phyloP scores from a whole-genome alignment of 1,140 invertebrate genomes.

The Kradibia gibbosae region DNA sequence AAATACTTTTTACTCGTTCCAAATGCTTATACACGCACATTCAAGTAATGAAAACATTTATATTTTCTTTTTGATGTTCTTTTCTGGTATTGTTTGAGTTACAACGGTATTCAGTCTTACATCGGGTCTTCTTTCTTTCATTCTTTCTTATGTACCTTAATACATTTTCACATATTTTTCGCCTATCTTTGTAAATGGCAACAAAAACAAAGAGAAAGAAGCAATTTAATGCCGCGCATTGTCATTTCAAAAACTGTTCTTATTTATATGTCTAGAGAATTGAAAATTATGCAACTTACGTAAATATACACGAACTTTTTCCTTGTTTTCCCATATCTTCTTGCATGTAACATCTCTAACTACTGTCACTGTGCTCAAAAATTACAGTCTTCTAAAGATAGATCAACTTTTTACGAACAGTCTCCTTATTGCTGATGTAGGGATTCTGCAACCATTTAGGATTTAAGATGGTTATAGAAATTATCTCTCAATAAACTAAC shows the following conservation, averaged over 20 bases:
- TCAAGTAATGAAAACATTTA: conserved; percentile 35
- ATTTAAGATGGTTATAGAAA: not conserved
- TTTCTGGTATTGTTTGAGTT: conserved; percentile 12
- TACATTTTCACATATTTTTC: conserved; percentile 37
- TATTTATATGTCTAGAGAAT: conserved; percentile 34
- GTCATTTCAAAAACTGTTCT: conserved; percentile 33
- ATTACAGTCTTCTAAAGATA: conserved; percentile 39
- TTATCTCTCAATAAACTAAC: not conserved
- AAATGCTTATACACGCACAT: not conserved
- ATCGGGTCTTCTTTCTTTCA: not conserved
- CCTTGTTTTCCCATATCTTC: conserved; percentile 30
- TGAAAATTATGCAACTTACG: conserved; percentile 31
- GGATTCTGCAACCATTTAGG: not conserved
- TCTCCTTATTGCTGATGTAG: conserved; percentile 8
- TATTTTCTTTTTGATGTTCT: conserved; percentile 25
- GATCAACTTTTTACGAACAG: conserved; percentile 18
- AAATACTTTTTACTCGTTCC: not conserved
- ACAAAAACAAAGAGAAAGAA: conserved; percentile 18
- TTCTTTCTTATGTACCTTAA: conserved; percentile 19
- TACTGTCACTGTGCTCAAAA: not conserved
- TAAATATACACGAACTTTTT: conserved; percentile 26
- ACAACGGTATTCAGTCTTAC: conserved; percentile 7
- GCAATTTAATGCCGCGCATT: conserved; percentile 25
- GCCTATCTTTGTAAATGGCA: conserved; percentile 13
- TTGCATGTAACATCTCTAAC: not conserved